Evolutionary conservation across 2,797 vertebrate species (phyloP), one percentile per base, ranked within the genome.

Genomic region (Staurois parvus): DNA sequence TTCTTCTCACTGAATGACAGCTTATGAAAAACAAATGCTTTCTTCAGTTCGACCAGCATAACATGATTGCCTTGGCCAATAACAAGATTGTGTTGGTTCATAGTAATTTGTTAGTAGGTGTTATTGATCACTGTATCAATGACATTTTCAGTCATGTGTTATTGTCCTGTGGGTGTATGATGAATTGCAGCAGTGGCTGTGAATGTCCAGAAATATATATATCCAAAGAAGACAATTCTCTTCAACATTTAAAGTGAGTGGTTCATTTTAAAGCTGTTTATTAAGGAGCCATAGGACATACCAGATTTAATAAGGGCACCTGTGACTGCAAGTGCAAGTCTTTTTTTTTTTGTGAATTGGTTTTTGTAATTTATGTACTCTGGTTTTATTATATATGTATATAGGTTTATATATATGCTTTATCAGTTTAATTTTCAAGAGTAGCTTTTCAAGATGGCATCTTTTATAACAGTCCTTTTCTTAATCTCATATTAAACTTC

Each of bases 81-180:
- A 81, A 81, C 79, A 81, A 81, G 79, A 81, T 81, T 81, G 79
- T 73, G 79, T 72, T 81, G 79, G 79, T 42, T 81, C 68, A 40
- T 81, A 81, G 68, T 81, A 72, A 81, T 81, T 81, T 81, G 68
- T 73, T 81, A 81, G 79, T 72, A 62, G 69, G 79, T 72, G 79
- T 72, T 81, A 81, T 81, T 81, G 79, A 81, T 81, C 79, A 81
- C 69, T 72, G 69, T 81, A 81, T 81, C 79, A 81, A 42, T 81
- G 79, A 72, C 79, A 81, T 81, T 81, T 81, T 81, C 79, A 81
- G 72, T 81, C 79, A 81, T 81, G 67, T 68, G 56, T 81, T 81
- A 72, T 72, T 81, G 69, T 81, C 79, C 79, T 81, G 79, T 81
- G 69, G 79, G 68, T 73, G 69, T 28, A 73, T 81, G 79, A 81